Percentiles rank a stretch among this genome's conserved stretches.
phyloP scores from a whole-genome alignment of 2,888 invertebrate genomes.

The Drosophila cognata region DNA sequence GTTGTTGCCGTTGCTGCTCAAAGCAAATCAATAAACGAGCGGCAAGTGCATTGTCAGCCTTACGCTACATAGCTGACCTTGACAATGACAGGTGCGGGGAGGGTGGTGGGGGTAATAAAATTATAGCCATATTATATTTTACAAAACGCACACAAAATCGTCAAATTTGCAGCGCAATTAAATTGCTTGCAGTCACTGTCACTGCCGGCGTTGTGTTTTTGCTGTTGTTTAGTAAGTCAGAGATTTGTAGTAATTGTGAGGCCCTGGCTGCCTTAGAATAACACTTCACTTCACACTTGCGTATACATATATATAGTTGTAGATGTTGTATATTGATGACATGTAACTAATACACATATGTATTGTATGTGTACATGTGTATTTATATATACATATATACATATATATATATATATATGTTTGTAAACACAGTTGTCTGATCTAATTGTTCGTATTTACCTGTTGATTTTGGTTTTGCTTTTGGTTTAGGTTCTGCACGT shows the following conservation, averaged over 20 bases:
- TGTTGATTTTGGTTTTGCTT: conserved; percentile 69
- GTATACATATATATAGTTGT: conserved; percentile 4
- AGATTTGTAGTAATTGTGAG: conserved; percentile 66
- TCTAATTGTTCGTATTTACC: conserved; percentile 63
- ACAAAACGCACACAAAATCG: conserved; percentile 24
- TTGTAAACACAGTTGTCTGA: conserved; percentile 35
- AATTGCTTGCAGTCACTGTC: conserved; percentile 37
- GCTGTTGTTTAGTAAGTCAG: conserved; percentile 16
- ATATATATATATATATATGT: neutral
- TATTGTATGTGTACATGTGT: conserved; percentile 9
- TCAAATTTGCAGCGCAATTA: conserved; percentile 54
- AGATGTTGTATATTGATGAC: conserved; percentile 28
- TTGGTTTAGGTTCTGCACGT: conserved; percentile 42
- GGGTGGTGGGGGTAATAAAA: neutral
- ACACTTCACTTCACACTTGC: conserved; percentile 1
- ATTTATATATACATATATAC: neutral
- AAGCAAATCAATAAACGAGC: conserved; percentile 69
- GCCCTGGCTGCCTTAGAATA: conserved; percentile 18
- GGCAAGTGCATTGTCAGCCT: conserved; percentile 58
- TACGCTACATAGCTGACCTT: conserved; percentile 56
- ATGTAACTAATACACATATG: conserved; percentile 32
- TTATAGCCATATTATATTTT: conserved; percentile 15
- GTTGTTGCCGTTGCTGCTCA: conserved; percentile 16
- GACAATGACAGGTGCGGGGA: conserved; percentile 20
- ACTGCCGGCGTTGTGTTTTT: conserved; percentile 49